Percentiles rank a stretch among this genome's conserved stretches.
phyloP scores from a whole-genome alignment of 2,797 vertebrate genomes.

The Ceyx erithaca region DNA sequence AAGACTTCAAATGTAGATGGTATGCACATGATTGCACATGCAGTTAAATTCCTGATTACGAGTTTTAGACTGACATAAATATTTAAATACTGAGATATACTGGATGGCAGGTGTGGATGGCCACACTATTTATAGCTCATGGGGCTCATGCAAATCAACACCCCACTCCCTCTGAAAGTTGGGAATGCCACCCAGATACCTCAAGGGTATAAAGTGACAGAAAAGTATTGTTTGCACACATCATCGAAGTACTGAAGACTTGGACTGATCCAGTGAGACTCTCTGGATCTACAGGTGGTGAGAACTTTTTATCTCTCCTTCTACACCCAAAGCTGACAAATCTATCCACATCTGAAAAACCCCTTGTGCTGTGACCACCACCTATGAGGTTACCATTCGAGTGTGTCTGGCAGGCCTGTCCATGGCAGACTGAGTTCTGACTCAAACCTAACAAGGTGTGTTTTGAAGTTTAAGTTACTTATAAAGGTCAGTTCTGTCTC shows the following conservation, averaged over 20 bases:
- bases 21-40: not conserved
- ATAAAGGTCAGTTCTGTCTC: not conserved
- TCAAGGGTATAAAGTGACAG: too few species aligned
- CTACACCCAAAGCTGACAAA: not conserved
- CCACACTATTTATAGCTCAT: too few species aligned
- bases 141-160: too few species aligned
- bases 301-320: too few species aligned
- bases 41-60: not conserved
- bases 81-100: not conserved
- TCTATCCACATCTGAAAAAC: not conserved
- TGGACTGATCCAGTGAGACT: too few species aligned
- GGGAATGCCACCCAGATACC: too few species aligned
- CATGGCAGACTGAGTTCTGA: not conserved
- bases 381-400: not conserved
- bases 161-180: too few species aligned
- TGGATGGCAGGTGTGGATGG: too few species aligned
- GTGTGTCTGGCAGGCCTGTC: not conserved
- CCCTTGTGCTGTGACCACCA: rapidly evolving
- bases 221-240: too few species aligned
- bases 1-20: not conserved
- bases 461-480: not conserved
- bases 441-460: not conserved
- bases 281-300: too few species aligned
- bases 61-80: not conserved
- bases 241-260: too few species aligned